Evolutionary conservation across 1,140 invertebrate species (phyloP).

Genomic region (Euglossa dilemma): DNA sequence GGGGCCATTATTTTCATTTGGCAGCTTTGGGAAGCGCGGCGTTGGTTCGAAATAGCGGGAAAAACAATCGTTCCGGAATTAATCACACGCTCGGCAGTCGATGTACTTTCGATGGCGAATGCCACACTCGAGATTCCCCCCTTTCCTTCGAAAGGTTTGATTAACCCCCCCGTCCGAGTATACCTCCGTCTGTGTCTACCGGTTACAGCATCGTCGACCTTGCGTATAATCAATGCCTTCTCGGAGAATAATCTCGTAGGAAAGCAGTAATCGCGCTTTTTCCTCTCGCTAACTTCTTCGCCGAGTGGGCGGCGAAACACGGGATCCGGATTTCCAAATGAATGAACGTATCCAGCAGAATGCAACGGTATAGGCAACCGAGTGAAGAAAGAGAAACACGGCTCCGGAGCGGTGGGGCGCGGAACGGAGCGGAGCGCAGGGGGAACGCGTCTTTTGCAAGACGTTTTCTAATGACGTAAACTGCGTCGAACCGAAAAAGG

Average conservation of each 20-base stretch:
- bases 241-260: constrained; percentile 30
- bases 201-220: constrained; percentile 42
- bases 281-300: constrained; percentile 33
- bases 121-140: not conserved
- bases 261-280: constrained; percentile 50
- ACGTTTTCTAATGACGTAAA: constrained; percentile 42
- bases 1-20: not conserved
- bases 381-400: constrained; percentile 23
- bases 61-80: constrained; percentile 8
- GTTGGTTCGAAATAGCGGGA: not conserved
- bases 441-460: constrained; percentile 27
- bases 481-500: constrained; percentile 46
- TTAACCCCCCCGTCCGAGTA: constrained; percentile 4
- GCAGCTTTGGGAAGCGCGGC: too few species aligned
- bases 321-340: constrained; percentile 44
- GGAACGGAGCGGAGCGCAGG: too few species aligned
- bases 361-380: constrained; percentile 21
- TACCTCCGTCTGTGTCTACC: not conserved
- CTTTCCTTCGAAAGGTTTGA: constrained; percentile 24
- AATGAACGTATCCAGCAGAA: constrained; percentile 38
- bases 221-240: constrained; percentile 45
- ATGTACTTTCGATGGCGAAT: constrained; percentile 9
- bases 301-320: constrained; percentile 38
- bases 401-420: too few species aligned
- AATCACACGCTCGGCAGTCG: not conserved